Percentiles rank a stretch among this genome's conserved stretches.
phyloP scores from a whole-genome alignment of 2,113 vertebrate species.

The Aix galericulata region DNA sequence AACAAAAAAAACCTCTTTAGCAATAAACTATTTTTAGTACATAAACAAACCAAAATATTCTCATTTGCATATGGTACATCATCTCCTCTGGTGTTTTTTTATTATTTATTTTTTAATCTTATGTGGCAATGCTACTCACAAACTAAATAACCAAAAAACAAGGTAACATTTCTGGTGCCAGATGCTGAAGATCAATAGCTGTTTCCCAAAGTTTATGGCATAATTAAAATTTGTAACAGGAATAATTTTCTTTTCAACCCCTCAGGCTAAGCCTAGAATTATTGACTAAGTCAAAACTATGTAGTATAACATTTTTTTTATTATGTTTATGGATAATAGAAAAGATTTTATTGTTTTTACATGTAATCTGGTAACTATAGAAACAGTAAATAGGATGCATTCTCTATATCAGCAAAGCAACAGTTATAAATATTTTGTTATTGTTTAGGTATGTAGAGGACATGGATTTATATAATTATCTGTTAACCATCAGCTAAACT shows the following conservation, averaged over 20 bases:
- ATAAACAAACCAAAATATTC: constrained; percentile 58
- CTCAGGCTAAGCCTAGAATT: constrained; percentile 77
- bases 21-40: constrained; percentile 57
- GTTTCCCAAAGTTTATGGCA: constrained; percentile 79
- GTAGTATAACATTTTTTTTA: constrained; percentile 74
- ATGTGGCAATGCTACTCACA: constrained; percentile 42
- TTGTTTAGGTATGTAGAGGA: background rate
- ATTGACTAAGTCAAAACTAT: constrained; percentile 77
- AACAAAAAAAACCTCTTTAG: constrained; percentile 13
- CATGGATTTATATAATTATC: background rate
- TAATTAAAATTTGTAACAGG: constrained; percentile 84
- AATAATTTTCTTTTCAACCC: constrained; percentile 78
- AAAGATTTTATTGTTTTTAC: constrained; percentile 71
- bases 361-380: constrained; percentile 69
- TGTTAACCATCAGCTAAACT: background rate
- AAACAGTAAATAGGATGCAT: constrained; percentile 58
- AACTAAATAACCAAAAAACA: constrained; percentile 55
- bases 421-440: constrained; percentile 12
- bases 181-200: constrained; percentile 82
- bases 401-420: background rate
- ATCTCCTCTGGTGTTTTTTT: constrained; percentile 55
- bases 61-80: constrained; percentile 16
- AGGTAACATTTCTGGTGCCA: constrained; percentile 65
- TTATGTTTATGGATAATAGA: constrained; percentile 77
- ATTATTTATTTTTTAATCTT: constrained; percentile 41